Evolutionary conservation across 2,888 invertebrate genomes (phyloP).

Genomic region (Muscina levida): DNA sequence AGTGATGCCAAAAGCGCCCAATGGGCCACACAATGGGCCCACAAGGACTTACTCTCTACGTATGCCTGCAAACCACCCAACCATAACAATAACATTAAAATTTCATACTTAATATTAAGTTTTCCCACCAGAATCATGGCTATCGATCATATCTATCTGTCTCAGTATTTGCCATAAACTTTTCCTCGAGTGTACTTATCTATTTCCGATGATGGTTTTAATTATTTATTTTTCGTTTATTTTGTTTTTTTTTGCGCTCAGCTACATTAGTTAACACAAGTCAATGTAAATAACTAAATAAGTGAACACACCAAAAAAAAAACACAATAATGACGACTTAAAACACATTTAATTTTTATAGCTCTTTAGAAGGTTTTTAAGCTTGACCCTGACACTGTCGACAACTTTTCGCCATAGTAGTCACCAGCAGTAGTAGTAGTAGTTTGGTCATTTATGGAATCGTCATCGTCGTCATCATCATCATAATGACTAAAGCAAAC

Average conservation of each 20-base stretch:
- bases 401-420: slow-evolving; percentile 5
- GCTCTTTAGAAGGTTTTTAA: slow-evolving; percentile 47
- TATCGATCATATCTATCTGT: no score
- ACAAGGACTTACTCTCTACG: no score
- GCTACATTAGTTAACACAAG: not conserved
- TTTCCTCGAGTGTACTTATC: not conserved
- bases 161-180: no score
- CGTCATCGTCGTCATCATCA: slow-evolving; percentile 30
- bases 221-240: slow-evolving; percentile 11
- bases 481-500: no score
- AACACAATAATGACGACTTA: slow-evolving; percentile 1
- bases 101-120: no score
- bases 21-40: no score
- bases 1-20: no score
- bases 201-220: not conserved
- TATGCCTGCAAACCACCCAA: no score
- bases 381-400: slow-evolving; percentile 56
- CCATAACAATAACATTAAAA: no score
- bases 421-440: no score
- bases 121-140: no score
- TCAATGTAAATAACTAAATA: slow-evolving; percentile 6
- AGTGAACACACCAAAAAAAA: not conserved
- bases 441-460: slow-evolving; percentile 12
- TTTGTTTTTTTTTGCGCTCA: no score
- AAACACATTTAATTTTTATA: slow-evolving; percentile 28